A percentile compares a stretch with the other conserved stretches of the same genome.
Conservation (phyloP, 2,888 invertebrate genomes). For the Netelia virgata region DNA sequence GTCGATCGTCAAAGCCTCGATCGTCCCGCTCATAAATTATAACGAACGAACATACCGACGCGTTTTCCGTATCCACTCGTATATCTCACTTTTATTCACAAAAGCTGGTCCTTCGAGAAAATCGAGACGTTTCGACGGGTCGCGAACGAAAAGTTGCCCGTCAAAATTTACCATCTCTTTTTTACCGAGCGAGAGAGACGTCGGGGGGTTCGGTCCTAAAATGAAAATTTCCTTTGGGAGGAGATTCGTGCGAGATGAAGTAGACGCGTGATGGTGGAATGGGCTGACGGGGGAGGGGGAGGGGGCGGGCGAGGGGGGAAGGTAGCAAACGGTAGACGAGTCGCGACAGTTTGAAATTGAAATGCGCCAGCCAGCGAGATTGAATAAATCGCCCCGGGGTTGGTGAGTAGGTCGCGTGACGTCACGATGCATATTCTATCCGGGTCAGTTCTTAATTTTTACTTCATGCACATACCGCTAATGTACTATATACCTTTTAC, state of each 20-base stretch:
- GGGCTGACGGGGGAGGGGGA: background rate
- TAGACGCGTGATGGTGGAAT: background rate
- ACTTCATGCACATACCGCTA: conserved; percentile 34
- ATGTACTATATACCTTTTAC: conserved; percentile 13
- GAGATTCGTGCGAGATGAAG: conserved; percentile 30
- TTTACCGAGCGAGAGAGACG: background rate
- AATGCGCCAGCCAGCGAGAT: conserved; percentile 67
- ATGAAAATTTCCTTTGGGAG: conserved; percentile 52
- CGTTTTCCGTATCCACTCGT: background rate
- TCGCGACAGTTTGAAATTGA: conserved; percentile 67
- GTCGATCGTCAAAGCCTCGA: no score
- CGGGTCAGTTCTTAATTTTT: conserved; percentile 68
- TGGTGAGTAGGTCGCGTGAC: conserved; percentile 64
- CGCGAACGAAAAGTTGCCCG: background rate
- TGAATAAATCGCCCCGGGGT: conserved; percentile 67
- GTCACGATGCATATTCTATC: conserved; percentile 61
- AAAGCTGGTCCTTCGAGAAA: conserved; percentile 16
- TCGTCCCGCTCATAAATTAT: background rate
- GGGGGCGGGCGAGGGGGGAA: background rate
- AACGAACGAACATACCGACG: background rate
- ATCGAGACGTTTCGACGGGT: conserved; percentile 15
- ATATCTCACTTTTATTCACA: conserved; percentile 5
- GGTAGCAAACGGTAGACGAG: conserved; percentile 46
- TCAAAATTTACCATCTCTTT: conserved; percentile 19
- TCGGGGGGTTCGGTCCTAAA: conserved; percentile 33